Conservation (phyloP, 2,888 invertebrate genomes). For the Acronicta aceris region DNA sequence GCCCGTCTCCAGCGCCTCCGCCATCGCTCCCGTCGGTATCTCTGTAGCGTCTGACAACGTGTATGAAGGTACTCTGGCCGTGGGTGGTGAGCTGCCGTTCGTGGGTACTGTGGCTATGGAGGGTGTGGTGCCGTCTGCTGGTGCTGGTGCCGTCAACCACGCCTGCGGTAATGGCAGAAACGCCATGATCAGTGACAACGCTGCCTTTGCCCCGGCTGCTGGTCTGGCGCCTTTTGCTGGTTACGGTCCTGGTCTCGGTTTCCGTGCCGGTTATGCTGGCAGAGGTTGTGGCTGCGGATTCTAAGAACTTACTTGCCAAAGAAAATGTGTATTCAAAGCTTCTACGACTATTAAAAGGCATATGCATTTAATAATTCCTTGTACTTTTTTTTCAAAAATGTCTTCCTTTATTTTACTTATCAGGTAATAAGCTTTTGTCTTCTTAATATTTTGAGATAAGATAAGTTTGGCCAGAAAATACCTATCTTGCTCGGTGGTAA, state of each 20-base stretch:
- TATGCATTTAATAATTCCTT: no score
- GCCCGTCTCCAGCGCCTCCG: conserved; percentile 60
- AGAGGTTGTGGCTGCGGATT: conserved; percentile 2
- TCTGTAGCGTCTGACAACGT: conserved; percentile 55
- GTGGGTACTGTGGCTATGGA: conserved; percentile 46
- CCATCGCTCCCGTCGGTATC: conserved; percentile 63
- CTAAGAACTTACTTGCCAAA: conserved; percentile 5
- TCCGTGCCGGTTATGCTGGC: background rate
- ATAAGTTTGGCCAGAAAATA: no score
- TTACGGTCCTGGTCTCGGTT: conserved; percentile 17
- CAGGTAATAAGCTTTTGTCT: no score
- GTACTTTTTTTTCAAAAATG: no score
- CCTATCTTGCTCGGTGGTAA: no score
- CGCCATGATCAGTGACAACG: conserved; percentile 1
- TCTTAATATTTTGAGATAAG: no score
- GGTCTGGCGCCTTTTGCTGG: background rate
- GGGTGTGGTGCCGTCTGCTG: conserved; percentile 36
- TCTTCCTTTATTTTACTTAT: no score
- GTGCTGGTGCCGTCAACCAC: conserved; percentile 39
- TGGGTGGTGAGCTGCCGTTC: conserved; percentile 42
- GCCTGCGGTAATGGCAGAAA: conserved; percentile 31
- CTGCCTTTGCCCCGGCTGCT: background rate
- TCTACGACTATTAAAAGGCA: no score
- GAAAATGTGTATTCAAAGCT: no score
- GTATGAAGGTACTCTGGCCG: conserved; percentile 25